Base-by-base conservation (phyloP, 2,888 invertebrate genomes). In the Ochropleura plecta region DNA sequence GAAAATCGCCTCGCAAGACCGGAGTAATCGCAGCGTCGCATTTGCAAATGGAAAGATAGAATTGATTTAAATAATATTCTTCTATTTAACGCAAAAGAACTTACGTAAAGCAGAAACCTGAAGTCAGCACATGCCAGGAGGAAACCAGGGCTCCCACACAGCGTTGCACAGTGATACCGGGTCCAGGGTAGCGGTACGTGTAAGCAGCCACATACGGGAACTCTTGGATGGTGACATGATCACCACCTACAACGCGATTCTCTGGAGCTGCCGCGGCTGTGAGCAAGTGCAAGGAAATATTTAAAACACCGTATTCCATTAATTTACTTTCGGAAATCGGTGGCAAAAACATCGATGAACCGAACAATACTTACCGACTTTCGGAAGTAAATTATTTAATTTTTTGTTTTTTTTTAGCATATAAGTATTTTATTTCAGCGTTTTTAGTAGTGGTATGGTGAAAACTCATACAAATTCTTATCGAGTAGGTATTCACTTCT, bases 111-210 rank as follows among this genome's bases (percentile, higher is more conserved):
- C 94, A 95, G 86, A 83, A 94, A n/a, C 85, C 89, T 0, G 92
- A 69, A 4, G 92, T 92, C 5, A 94, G 70, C 1, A 91, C 89
- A 75, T 94, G 94, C 88, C 87, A 94, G 0, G 94, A 95, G 0
- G 94, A 94, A n/a, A 95, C 69, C 10, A 95, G 86, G 4, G 90
- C 78, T 6, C 94, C 95, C 5, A 93, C 93, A 80, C 94, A 94
- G 12, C 94, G 89, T 82, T 94, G 94, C 7, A 94, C 76, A 5
- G 83, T 88, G 67, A 93, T 90, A 7, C 89, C 87, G 4, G 91
- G 86, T 0, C 88, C 83, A 1, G 93, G 90, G 86, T 95, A 94
- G 42, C 65, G 79, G 84, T 94, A 94, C 2, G 86, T 79, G 20
- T 89, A 57, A 0, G 94, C 86, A 0, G 88, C 88, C 18, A 90